phyloP scores from a whole-genome alignment of 2,113 vertebrate genomes.

The Cephalopholis sonnerati region DNA sequence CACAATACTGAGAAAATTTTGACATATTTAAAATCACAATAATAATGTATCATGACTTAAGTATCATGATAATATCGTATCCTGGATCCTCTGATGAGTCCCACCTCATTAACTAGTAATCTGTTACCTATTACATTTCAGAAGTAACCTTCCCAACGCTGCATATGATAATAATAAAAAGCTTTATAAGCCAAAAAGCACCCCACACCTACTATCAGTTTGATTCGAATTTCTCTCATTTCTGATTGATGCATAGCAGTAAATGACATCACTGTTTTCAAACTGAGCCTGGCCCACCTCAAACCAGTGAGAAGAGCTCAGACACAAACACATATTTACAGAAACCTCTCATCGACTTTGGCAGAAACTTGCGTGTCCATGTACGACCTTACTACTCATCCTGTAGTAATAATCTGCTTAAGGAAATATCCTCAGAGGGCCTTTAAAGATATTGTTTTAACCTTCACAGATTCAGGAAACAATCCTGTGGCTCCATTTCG shows the following conservation, averaged over 20 bases:
- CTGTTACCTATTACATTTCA: no score
- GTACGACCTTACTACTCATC: not conserved
- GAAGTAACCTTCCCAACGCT: no score
- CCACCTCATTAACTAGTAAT: no score
- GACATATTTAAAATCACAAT: no score
- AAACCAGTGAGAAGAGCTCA: not conserved
- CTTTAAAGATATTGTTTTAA: not conserved
- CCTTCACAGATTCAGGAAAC: not conserved
- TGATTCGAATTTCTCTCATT: not conserved
- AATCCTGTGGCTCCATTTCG: not conserved
- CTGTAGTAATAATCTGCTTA: not conserved
- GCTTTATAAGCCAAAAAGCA: not conserved
- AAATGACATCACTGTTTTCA: not conserved
- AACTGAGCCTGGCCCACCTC: not conserved
- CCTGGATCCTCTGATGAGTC: no score
- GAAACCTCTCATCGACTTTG: not conserved
- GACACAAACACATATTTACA: not conserved
- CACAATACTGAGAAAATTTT: no score
- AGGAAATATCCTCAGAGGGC: not conserved
- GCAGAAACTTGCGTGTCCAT: not conserved
- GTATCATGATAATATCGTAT: no score
- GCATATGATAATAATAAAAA: no score
- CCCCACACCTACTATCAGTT: not conserved
- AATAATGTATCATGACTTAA: no score
- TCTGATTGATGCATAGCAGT: not conserved